A percentile compares a stretch with the other conserved stretches of the same genome.
Conservation (phyloP, 2,888 invertebrate genomes). For the Ophion costatus region DNA sequence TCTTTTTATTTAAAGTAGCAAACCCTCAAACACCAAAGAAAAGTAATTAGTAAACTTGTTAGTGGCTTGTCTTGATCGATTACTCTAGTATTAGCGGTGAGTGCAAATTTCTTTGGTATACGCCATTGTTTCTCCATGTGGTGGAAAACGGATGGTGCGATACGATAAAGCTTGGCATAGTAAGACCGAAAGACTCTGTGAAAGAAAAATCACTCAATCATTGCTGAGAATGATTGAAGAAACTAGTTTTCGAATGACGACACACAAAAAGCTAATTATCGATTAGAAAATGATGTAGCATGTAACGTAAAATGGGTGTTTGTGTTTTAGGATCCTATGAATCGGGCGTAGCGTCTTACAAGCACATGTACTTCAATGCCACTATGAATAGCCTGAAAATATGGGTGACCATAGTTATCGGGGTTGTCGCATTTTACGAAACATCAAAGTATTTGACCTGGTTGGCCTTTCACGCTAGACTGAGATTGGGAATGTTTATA, state of each 20-base stretch:
- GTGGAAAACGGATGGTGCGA: too few species aligned
- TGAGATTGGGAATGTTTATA: constrained; percentile 87
- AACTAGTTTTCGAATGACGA: neutral
- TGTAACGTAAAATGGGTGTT: neutral
- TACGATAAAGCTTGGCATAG: too few species aligned
- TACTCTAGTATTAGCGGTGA: too few species aligned
- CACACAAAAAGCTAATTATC: neutral
- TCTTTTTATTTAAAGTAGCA: too few species aligned
- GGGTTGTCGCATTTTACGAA: constrained; percentile 87
- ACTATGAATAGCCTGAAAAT: constrained; percentile 88
- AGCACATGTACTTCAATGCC: constrained; percentile 89
- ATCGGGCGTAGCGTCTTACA: constrained; percentile 88
- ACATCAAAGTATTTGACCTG: constrained; percentile 85
- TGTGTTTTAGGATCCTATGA: constrained; percentile 86
- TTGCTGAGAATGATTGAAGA: neutral
- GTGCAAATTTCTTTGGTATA: too few species aligned
- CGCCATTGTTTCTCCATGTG: too few species aligned
- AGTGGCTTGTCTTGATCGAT: too few species aligned
- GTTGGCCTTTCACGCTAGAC: constrained; percentile 84
- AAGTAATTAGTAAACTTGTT: too few species aligned
- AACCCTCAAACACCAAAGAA: too few species aligned
- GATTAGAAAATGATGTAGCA: neutral
- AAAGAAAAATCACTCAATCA: neutral
- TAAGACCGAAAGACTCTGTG: neutral
- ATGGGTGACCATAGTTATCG: constrained; percentile 87